phyloP scores from a whole-genome alignment of 1,140 invertebrate genomes.

The Homalodisca vitripennis region DNA sequence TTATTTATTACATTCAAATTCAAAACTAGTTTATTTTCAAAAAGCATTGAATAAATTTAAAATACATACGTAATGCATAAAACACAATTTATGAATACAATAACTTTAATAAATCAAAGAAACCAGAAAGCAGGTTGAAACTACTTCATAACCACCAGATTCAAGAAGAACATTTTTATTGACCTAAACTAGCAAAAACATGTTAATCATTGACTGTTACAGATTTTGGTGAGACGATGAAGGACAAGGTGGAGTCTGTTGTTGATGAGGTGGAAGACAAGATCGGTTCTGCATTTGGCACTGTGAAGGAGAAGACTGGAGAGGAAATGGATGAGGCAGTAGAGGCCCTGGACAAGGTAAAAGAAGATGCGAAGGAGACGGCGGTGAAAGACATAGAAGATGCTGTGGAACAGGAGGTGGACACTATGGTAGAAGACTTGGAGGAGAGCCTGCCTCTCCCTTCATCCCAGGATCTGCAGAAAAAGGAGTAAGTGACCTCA shows the following conservation, averaged over 20 bases:
- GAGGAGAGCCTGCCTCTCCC: constrained; percentile 6
- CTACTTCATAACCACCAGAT: no score
- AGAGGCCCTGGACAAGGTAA: neutral
- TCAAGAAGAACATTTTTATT: no score
- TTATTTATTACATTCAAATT: no score
- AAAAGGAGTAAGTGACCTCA: constrained; percentile 6
- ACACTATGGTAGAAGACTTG: constrained; percentile 21
- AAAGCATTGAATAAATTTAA: no score
- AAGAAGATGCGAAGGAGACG: neutral
- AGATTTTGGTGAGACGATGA: constrained; percentile 32
- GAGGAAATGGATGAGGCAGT: constrained; percentile 13
- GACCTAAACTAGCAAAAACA: no score
- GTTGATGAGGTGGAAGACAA: constrained; percentile 33
- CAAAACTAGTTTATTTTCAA: no score
- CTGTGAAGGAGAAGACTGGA: constrained; percentile 7
- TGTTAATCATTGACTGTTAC: no score
- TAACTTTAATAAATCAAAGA: no score
- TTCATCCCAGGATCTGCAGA: neutral
- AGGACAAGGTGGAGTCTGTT: constrained; percentile 28
- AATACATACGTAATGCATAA: no score
- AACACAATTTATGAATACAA: no score
- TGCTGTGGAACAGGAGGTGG: neutral
- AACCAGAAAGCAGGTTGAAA: no score
- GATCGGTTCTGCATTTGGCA: constrained; percentile 20
- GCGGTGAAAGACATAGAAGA: constrained; percentile 6